Base-by-base conservation (phyloP, 2,888 invertebrate genomes). In the Cheilosia vulpina region DNA sequence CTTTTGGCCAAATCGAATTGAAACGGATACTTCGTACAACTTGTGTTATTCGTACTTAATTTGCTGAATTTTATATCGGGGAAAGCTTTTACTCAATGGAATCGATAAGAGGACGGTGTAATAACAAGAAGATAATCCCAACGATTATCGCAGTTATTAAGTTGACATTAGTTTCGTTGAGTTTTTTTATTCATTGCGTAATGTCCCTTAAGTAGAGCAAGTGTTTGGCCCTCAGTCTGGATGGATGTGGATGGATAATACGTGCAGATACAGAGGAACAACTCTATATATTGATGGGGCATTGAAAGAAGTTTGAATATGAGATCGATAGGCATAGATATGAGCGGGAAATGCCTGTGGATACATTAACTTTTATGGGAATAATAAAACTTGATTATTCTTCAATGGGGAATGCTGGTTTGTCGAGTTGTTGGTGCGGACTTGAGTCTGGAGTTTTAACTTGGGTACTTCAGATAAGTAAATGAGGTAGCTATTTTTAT, bases 61-160 rank as follows among this genome's bases (percentile, higher is more conserved):
- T 79, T 79, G 71, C 57, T 71, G 43, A 71, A 19, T 65, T 65
- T 65, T 65, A 45, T 58, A 24, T 34, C 65, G 43, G 15, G 50
- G 17, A 24, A 62, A 68, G 68, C 62, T 66, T 78, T 83, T 75
- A 65, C 69, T 80, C 71, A 60, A 80, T 76, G 55, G 60, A 80
- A 84, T 80, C 71, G 75, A 80, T 71, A 52, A 43, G 52, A 11
- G 52, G 9, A 17, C 11, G 53, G 63, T 68, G 27, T 43, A 7
- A 58, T 60, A 43, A 31, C 15, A 31, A 47, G 45, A 45, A 45
- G 55, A 72, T 72, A 68, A 83, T 78, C 72, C 62, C 45, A 43
- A 27, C 72, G 72, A 72, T 83, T 78, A 83, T 83, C 72, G 72
- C 4, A 41, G 78, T 68, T 78, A 83, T 83, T 68, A 78, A 60